Evolutionary conservation across 2,888 invertebrate genomes (phyloP), one percentile per base, ranked within the genome.

Genomic region (Ernsta delagoae): DNA sequence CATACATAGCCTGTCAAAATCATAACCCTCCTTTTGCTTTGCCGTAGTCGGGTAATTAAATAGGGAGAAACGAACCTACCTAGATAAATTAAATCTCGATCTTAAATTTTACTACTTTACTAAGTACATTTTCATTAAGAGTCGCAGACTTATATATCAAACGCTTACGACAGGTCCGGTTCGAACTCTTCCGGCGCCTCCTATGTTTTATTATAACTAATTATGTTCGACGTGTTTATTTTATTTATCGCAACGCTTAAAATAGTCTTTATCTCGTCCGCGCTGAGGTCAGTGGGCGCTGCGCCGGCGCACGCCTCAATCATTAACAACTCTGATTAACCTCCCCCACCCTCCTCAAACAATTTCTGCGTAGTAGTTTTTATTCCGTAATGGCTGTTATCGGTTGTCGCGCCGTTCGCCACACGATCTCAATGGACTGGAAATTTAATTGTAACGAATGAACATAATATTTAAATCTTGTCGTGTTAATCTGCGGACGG

Each of bases 201-300:
- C 84, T 82, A 85, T 85, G 85, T 31, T 31, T 31, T 31, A 31
- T 31, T 31, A 31, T 31, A 31, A 31, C 31, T 31, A 31, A 31
- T 31, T 43, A 86, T 83, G 81, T 88, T 89, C 84, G 84, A 87
- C 86, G 86, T 89, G 86, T 88, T 85, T 81, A 83, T 53, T 39
- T 39, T 88, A 87, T 85, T 90, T 90, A 92, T 92, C 91, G 79
- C 80, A 77, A 75, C 80, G 87, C 92, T 92, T 82, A 83, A 93
- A 93, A 93, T 93, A 93, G 88, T 84, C 80, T 86, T 90, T 92
- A 93, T 92, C 92, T 92, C 86, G 87, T 85, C 81, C 81, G 83
- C 80, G 79, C 83, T 90, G 91, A 91, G 92, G 92, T 92, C 92
- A 91, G 85, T 90, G 87, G 89, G 90, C 88, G 86, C 87, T 86